These are phyloP conservation scores for Anastrepha obliqua DNA, from an alignment of 1,140 invertebrate genomes.

Conservation along the genomic window DNA sequence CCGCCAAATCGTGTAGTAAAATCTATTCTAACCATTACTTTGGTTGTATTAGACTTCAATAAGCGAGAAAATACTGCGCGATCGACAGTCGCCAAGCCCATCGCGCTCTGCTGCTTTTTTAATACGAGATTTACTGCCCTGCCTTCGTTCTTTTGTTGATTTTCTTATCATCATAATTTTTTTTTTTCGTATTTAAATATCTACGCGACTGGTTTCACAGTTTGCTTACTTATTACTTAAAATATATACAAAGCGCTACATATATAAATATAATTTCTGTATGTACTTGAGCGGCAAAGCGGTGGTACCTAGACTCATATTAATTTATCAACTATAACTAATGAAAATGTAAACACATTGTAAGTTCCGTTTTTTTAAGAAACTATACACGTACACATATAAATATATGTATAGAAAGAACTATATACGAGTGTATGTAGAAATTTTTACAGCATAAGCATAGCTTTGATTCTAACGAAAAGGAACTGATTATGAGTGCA, in stretches of 20 bases:
- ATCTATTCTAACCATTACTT: too few relatives aligned
- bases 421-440: not conserved
- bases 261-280: not conserved
- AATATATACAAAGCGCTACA: not conserved
- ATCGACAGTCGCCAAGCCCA: too few relatives aligned
- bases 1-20: too few relatives aligned
- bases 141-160: not conserved
- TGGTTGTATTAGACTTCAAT: too few relatives aligned
- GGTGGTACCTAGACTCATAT: not conserved
- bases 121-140: not conserved
- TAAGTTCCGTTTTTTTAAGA: not conserved
- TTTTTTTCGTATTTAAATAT: not conserved
- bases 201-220: not conserved
- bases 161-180: not conserved
- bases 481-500: not conserved
- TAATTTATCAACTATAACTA: conserved; percentile 16
- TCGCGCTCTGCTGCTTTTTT: too few relatives aligned
- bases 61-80: too few relatives aligned
- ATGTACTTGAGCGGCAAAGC: not conserved
- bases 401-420: not conserved
- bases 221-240: not conserved
- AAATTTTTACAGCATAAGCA: not conserved
- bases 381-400: not conserved
- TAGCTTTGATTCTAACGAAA: not conserved
- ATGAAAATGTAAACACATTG: not conserved